Conservation (phyloP, 2,888 invertebrate genomes). For the Carpatolechia fugitivella region DNA sequence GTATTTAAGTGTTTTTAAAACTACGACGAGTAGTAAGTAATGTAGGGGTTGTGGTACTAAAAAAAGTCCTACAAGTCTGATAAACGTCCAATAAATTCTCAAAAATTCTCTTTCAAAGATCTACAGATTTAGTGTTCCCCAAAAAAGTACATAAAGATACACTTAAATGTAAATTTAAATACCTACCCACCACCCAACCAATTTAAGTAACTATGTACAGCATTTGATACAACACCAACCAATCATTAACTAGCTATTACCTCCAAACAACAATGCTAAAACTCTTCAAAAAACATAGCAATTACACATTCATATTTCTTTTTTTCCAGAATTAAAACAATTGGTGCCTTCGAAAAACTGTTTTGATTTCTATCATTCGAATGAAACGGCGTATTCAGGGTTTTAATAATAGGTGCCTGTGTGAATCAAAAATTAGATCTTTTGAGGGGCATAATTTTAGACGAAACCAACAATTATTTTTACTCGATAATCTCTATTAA, state of each 20-base stretch:
- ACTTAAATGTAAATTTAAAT: conserved; percentile 4
- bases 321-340: conserved; percentile 68
- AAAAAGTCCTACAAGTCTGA: too few species aligned
- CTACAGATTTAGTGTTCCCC: background rate
- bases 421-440: conserved; percentile 56
- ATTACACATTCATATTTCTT: conserved; percentile 70
- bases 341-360: conserved; percentile 45
- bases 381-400: conserved; percentile 37
- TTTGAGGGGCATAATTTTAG: conserved; percentile 49
- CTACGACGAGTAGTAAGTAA: too few species aligned
- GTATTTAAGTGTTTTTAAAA: too few species aligned
- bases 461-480: conserved; percentile 60
- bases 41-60: too few species aligned
- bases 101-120: too few species aligned
- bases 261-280: conserved; percentile 42
- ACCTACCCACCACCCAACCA: background rate
- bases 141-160: background rate
- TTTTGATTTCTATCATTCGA: conserved; percentile 57
- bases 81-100: too few species aligned
- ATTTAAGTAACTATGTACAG: background rate
- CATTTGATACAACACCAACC: conserved; percentile 20
- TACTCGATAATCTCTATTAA: conserved; percentile 62
- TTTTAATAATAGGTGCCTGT: conserved; percentile 59
- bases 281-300: conserved; percentile 55
- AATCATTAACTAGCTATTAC: conserved; percentile 49